Evolutionary conservation across 2,113 vertebrate genomes (phyloP), one percentile per base, ranked within the genome.

Genomic region (Neotoma lepida): DNA sequence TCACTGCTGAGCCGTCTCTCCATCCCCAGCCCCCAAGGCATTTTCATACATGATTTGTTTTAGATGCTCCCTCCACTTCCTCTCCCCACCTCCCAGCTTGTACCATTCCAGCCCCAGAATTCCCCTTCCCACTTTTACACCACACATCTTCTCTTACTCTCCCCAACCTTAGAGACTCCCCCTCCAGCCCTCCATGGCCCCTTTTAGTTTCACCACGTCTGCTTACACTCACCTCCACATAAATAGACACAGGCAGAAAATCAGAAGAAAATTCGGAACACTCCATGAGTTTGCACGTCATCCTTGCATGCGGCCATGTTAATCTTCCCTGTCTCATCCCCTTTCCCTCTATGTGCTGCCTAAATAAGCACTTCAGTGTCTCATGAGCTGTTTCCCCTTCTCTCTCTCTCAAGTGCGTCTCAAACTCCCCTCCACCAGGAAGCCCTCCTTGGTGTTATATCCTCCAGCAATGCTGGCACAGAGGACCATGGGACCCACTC

Each of bases 391-490:
- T 33, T 74, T 85, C 5, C 39, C 51, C 22, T 1, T n/a, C 49
- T 46, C 22, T 44, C 41, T 49, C 51, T 86, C 54, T 78, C 49
- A 80, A 68, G 70, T 15, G 54, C 9, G 4, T n/a, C 24, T 94
- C 74, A 20, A 63, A 85, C 51, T 54, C 24, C 35, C 92, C 51
- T 70, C 74, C 54, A 63, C 78, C 82, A 93, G 68, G 41, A 95
- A 84, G 84, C 28, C 87, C 51, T 91, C 46, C 61, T 80, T 66
- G 46, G 33, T 22, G 3, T 6, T 13, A 54, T 15, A 41, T 22
- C 17, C 44, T 49, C 35, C 13, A 17, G 28, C 28, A 77, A 3
- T 8, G 54, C 68, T 68, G 58, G 77, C 33, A n/a, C 54, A 51
- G 24, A 68, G 54, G 39, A 51, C 26, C 64, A 20, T 0, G 35